These are phyloP conservation scores for Perccottus glenii DNA, from an alignment of 2,113 vertebrate genomes.

Conservation along the genomic window DNA sequence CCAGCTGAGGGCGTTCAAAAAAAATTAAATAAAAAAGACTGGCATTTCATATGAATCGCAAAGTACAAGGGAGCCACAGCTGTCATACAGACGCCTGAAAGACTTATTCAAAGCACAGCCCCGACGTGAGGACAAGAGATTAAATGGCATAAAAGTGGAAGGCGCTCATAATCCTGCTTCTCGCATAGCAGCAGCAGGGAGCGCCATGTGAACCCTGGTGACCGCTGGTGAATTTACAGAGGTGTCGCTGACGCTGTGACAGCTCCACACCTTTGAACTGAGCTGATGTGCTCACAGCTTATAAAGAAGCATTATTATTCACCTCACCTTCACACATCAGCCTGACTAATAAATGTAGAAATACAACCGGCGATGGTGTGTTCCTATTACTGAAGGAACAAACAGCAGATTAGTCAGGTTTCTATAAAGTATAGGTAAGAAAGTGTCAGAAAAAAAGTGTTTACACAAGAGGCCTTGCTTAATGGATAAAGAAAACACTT, in stretches of 20 bases:
- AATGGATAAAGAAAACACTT: too few relatives aligned
- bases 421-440: too few relatives aligned
- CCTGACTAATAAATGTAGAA: constrained; percentile 16
- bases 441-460: too few relatives aligned
- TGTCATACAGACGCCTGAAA: constrained; percentile 40
- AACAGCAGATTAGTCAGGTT: constrained; percentile 1
- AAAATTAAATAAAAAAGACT: constrained; percentile 15
- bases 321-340: constrained; percentile 21
- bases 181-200: constrained; percentile 27
- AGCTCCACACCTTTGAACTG: constrained; percentile 37
- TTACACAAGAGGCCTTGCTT: too few relatives aligned
- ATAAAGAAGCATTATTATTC: constrained; percentile 14
- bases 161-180: constrained; percentile 32
- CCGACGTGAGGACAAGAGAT: constrained; percentile 32
- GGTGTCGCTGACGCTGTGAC: constrained; percentile 54
- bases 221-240: constrained; percentile 42
- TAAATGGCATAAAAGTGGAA: constrained; percentile 34
- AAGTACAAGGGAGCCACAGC: constrained; percentile 37
- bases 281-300: constrained; percentile 25
- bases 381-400: constrained; percentile 6
- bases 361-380: neutral
- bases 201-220: constrained; percentile 18
- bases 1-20: constrained; percentile 29
- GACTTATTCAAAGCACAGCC: constrained; percentile 24
- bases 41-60: constrained; percentile 34